phyloP scores from a whole-genome alignment of 2,797 vertebrate species.

The Lagodon rhomboides region DNA sequence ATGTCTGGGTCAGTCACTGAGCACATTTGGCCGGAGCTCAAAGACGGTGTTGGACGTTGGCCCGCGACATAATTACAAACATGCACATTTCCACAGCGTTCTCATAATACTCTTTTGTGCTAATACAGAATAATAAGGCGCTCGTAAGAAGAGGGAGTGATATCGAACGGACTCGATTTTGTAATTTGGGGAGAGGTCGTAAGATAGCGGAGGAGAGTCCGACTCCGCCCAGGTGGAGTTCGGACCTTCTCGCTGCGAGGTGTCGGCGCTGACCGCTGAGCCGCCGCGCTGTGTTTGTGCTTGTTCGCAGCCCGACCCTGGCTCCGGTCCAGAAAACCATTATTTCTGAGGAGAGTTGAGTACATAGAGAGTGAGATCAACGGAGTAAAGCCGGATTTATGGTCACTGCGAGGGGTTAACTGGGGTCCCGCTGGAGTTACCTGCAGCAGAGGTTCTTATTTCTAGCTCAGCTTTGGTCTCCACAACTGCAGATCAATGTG shows the following conservation, averaged over 20 bases:
- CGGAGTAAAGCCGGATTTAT: constrained; percentile 21
- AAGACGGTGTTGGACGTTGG: constrained; percentile 33
- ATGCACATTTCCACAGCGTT: constrained; percentile 26
- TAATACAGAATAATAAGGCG: constrained; percentile 4
- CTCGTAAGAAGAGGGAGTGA: background rate
- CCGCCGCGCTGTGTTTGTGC: background rate
- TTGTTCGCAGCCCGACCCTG: constrained; percentile 1
- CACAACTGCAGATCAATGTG: background rate
- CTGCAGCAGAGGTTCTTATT: background rate
- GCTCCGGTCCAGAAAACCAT: background rate
- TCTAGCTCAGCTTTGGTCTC: background rate
- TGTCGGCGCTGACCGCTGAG: background rate
- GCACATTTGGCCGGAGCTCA: constrained; percentile 40
- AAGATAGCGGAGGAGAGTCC: background rate
- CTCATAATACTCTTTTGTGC: constrained; percentile 17
- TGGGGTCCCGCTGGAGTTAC: constrained; percentile 17
- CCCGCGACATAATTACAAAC: constrained; percentile 48
- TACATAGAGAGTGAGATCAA: background rate
- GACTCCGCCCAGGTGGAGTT: background rate
- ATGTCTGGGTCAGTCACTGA: constrained; percentile 57
- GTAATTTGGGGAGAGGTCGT: background rate
- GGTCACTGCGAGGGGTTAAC: background rate
- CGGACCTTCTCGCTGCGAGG: background rate
- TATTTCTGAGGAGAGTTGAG: background rate
- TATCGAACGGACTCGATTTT: background rate